Evolutionary conservation across 2,797 vertebrate species (phyloP).

Genomic region (Sparidentex hasta): DNA sequence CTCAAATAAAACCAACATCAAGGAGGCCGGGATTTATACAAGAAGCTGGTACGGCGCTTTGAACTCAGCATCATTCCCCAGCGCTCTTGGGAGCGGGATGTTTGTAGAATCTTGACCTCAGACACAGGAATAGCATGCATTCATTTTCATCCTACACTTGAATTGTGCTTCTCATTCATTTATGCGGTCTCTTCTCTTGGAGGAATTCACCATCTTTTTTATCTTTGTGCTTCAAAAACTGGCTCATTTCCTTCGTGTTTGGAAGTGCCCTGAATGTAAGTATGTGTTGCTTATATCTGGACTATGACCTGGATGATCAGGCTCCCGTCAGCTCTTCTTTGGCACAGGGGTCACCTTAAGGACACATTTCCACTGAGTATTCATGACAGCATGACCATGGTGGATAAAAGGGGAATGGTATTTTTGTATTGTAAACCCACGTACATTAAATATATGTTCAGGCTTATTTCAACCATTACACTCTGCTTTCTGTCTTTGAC

Average conservation of each 20-base stretch:
- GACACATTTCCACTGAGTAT: conserved; percentile 26
- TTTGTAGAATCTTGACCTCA: conserved; percentile 83
- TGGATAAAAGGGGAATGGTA: neutral
- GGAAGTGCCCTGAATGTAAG: conserved; percentile 44
- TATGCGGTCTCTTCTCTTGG: conserved; percentile 67
- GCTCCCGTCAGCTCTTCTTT: conserved; percentile 34
- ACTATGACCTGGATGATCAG: conserved; percentile 53
- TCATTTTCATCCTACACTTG: conserved; percentile 78
- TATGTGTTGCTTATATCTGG: conserved; percentile 44
- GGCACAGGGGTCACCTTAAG: conserved; percentile 30
- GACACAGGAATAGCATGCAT: conserved; percentile 81
- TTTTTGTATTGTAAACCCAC: neutral
- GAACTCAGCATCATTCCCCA: conserved; percentile 79
- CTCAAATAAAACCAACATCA: conserved; percentile 86
- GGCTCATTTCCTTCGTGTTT: conserved; percentile 50
- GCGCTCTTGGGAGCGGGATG: conserved; percentile 74
- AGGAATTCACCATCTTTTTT: conserved; percentile 68
- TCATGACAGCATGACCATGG: neutral
- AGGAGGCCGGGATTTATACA: conserved; percentile 80
- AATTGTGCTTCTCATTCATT: conserved; percentile 82
- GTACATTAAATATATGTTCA: neutral
- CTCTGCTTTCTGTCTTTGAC: neutral
- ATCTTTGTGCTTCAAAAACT: conserved; percentile 57
- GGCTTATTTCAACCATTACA: neutral
- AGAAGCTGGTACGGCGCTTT: conserved; percentile 74